Percentiles rank a stretch among this genome's conserved stretches.
These are phyloP conservation scores for Microtus ochrogaster DNA, from an alignment of 2,113 vertebrate genomes.

Conservation along the genomic window DNA sequence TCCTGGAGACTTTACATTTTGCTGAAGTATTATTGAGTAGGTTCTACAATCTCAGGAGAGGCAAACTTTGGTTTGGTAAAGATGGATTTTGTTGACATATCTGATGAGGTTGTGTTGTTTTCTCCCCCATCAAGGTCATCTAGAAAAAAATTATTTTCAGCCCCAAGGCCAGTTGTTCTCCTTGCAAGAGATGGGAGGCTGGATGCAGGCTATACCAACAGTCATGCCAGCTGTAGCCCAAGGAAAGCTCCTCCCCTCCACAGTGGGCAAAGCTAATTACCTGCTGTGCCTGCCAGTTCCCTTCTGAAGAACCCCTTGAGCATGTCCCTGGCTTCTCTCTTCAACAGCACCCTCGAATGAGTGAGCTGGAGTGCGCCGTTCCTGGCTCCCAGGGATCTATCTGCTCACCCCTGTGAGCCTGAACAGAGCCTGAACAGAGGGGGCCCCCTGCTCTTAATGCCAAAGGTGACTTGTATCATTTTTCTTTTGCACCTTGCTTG, in stretches of 20 bases:
- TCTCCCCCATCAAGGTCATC: constrained; percentile 19
- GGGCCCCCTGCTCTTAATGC: neutral
- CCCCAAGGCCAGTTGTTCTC: neutral
- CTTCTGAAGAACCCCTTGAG: constrained; percentile 60
- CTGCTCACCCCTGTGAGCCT: constrained; percentile 30
- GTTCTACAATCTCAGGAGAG: neutral
- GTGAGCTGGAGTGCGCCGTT: constrained; percentile 37
- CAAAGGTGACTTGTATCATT: neutral
- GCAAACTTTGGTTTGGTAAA: neutral
- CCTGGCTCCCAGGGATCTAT: constrained; percentile 60
- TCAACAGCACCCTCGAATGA: constrained; percentile 80
- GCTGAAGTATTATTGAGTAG: neutral
- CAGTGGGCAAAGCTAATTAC: constrained; percentile 79
- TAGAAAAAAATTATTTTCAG: neutral
- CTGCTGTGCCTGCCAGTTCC: constrained; percentile 72
- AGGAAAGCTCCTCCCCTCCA: constrained; percentile 71
- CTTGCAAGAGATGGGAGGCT: constrained; percentile 54
- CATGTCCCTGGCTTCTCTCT: constrained; percentile 75
- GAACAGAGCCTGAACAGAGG: neutral
- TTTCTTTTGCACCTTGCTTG: neutral
- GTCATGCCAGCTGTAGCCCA: constrained; percentile 75
- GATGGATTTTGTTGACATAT: neutral
- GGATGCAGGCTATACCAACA: constrained; percentile 57
- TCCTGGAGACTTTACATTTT: neutral
- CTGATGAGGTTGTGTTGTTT: neutral